phyloP scores from a whole-genome alignment of 1,140 invertebrate genomes.

The Aphaenogaster rudis region DNA sequence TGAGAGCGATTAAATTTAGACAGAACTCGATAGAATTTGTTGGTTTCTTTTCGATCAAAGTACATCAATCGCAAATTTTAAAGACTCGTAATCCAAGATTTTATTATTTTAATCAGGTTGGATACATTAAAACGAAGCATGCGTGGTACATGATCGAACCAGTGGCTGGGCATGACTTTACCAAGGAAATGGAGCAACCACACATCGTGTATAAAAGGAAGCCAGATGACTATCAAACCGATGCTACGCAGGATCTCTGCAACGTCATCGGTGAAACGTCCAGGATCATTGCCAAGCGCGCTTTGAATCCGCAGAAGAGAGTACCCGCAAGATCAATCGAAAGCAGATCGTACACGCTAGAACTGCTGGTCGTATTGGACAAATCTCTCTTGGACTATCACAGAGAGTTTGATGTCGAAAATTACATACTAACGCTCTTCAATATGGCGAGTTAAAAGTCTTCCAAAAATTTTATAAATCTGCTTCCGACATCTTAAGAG shows the following conservation, averaged over 20 bases:
- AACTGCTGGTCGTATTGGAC: conserved; percentile 89
- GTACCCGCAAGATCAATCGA: conserved; percentile 49
- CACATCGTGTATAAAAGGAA: conserved; percentile 77
- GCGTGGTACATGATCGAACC: conserved; percentile 88
- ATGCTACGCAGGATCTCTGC: conserved; percentile 59
- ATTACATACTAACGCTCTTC: conserved; percentile 89
- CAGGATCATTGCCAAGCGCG: conserved; percentile 72
- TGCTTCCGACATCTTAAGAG: background rate
- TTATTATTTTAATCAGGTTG: conserved; percentile 82
- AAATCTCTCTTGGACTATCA: conserved; percentile 88
- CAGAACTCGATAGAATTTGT: background rate
- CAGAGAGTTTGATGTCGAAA: conserved; percentile 88
- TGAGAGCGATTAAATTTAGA: background rate
- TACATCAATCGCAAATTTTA: background rate
- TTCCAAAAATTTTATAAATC: background rate
- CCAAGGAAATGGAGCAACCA: conserved; percentile 74
- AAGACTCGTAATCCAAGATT: background rate
- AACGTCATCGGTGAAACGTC: conserved; percentile 68
- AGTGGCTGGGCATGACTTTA: conserved; percentile 80
- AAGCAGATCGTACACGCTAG: conserved; percentile 83
- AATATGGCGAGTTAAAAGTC: conserved; percentile 87
- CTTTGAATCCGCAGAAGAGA: conserved; percentile 55
- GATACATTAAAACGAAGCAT: conserved; percentile 84
- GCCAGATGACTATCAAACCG: conserved; percentile 50
- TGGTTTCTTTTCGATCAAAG: background rate